Conservation (phyloP, 1,140 invertebrate genomes). For the Lasaia peninsularis region DNA sequence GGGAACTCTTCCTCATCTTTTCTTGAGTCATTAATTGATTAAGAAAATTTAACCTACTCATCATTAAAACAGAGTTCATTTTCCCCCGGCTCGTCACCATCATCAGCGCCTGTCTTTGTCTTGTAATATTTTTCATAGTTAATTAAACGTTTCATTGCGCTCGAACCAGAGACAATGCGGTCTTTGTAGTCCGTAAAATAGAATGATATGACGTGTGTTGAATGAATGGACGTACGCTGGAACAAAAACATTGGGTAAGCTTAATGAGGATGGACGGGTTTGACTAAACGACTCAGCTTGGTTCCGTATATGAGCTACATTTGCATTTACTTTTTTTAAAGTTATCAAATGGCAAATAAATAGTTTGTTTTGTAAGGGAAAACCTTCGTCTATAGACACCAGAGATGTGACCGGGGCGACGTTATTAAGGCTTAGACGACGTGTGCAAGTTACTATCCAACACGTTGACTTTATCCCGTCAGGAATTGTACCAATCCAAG, state of each 20-base stretch:
- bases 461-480: too few species aligned
- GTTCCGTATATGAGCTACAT: too few species aligned
- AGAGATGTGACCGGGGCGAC: too few species aligned
- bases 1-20: background rate
- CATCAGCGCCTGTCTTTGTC: constrained; percentile 44
- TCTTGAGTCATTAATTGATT: background rate
- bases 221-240: constrained; percentile 15
- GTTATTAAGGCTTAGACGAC: too few species aligned
- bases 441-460: too few species aligned
- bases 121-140: constrained; percentile 41
- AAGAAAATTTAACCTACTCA: background rate
- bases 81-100: constrained; percentile 28
- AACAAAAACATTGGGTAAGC: background rate
- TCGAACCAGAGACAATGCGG: constrained; percentile 32
- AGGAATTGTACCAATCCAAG: too few species aligned
- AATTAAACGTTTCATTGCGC: constrained; percentile 46
- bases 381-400: too few species aligned
- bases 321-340: too few species aligned
- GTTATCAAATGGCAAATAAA: too few species aligned
- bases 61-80: constrained; percentile 19
- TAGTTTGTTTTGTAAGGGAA: too few species aligned
- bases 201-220: constrained; percentile 27
- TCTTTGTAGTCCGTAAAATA: constrained; percentile 32
- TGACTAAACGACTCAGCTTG: background rate
- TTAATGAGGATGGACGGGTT: background rate